Percentiles rank a stretch among this genome's conserved stretches.
Conservation (phyloP, 92 coral and sea anemone genomes). For the Porites cylindrica region DNA sequence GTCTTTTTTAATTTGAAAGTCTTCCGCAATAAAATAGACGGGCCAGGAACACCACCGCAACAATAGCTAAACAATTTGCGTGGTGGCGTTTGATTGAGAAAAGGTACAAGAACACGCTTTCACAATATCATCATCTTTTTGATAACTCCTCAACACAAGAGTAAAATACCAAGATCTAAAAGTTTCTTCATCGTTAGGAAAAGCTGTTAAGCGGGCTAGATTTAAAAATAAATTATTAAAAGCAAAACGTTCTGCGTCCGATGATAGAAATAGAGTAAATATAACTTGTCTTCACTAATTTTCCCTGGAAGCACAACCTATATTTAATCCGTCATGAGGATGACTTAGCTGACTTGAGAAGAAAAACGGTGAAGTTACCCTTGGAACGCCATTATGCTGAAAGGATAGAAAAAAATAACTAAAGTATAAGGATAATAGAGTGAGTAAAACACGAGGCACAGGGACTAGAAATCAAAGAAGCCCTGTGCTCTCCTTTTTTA, state of each 20-base stretch:
- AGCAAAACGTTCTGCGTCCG: neutral
- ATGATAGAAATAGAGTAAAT: neutral
- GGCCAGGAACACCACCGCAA: neutral
- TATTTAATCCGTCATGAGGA: neutral
- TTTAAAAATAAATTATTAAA: neutral
- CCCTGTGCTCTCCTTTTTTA: neutral
- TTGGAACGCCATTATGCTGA: conserved; percentile 49
- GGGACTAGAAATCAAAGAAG: neutral
- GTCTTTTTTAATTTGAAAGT: neutral
- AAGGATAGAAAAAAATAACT: neutral
- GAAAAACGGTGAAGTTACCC: neutral
- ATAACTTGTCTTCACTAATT: neutral
- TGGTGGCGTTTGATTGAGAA: neutral
- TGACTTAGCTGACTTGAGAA: neutral
- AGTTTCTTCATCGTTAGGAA: neutral
- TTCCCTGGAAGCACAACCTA: neutral
- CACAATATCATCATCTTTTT: neutral
- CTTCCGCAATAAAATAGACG: neutral
- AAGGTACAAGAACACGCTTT: neutral
- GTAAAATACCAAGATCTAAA: neutral
- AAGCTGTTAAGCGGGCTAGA: neutral
- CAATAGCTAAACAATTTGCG: neutral
- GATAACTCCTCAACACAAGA: neutral
- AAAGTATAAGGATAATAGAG: neutral
- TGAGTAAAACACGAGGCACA: neutral